These are phyloP conservation scores for Chelonia mydas DNA, from an alignment of 2,797 vertebrate genomes.

Conservation along the genomic window DNA sequence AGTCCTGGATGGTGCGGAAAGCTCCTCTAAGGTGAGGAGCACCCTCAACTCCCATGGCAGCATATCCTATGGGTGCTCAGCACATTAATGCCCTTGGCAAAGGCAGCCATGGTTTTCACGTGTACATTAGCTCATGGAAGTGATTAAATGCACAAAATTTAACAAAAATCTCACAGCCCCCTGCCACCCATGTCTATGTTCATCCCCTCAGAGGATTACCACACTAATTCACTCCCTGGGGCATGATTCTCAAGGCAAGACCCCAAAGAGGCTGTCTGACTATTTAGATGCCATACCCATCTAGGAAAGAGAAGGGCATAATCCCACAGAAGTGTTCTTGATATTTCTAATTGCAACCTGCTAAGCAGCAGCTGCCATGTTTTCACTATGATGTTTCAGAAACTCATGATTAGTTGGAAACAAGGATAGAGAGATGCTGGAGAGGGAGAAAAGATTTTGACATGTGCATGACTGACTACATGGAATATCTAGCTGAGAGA, in stretches of 20 bases:
- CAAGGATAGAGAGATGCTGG: not conserved
- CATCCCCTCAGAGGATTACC: not conserved
- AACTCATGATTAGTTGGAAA: not conserved
- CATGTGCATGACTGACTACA: not conserved
- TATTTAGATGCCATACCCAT: not conserved
- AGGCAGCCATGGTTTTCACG: not conserved
- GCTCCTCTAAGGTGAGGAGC: not conserved
- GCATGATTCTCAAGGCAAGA: not conserved
- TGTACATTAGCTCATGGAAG: not conserved
- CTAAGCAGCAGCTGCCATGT: not conserved
- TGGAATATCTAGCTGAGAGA: not conserved
- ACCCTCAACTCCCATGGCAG: not conserved
- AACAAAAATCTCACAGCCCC: not conserved
- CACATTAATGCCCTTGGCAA: not conserved
- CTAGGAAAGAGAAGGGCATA: accelerated
- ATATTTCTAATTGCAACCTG: not conserved
- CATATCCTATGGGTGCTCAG: slow-evolving; percentile 13
- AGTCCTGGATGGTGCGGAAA: not conserved
- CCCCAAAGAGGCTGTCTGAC: not conserved
- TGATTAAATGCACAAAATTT: not conserved
- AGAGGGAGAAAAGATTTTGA: not conserved
- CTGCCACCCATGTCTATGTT: not conserved
- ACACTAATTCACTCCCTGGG: not conserved
- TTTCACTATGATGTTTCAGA: not conserved
- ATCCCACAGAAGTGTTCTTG: accelerated